A percentile compares a stretch with the other conserved stretches of the same genome.
Evolutionary conservation across 1,140 invertebrate species (phyloP).

Genomic region (Aphaenogaster floridana): DNA sequence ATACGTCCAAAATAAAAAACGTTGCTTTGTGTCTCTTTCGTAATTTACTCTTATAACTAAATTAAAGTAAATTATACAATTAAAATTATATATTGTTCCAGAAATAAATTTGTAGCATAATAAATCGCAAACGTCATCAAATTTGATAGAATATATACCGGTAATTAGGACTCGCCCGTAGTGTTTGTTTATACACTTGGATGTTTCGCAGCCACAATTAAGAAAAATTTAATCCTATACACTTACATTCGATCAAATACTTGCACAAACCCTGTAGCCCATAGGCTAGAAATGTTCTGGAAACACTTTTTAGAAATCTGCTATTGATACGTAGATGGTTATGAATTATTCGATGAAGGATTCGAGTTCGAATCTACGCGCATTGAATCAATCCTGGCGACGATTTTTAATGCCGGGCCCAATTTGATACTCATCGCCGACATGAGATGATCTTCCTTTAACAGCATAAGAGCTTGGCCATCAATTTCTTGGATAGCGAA

Average conservation of each 20-base stretch:
- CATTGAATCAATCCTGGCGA: slow-evolving; percentile 94
- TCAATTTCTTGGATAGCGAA: slow-evolving; percentile 98
- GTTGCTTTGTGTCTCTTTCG: background rate
- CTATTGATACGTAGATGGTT: slow-evolving; percentile 58
- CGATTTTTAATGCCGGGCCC: slow-evolving; percentile 97
- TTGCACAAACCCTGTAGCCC: slow-evolving; percentile 82
- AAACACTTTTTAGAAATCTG: slow-evolving; percentile 18
- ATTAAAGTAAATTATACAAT: slow-evolving; percentile 31
- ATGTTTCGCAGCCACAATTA: background rate
- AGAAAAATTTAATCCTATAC: slow-evolving; percentile 43
- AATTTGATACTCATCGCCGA: slow-evolving; percentile 98
- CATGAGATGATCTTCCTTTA: slow-evolving; percentile 98
- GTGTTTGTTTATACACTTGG: background rate
- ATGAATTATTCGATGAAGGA: slow-evolving; percentile 81
- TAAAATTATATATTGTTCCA: slow-evolving; percentile 1
- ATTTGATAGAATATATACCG: background rate
- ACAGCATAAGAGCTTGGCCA: slow-evolving; percentile 96
- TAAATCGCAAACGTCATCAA: background rate
- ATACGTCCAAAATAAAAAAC: slow-evolving; percentile 13
- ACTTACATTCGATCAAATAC: slow-evolving; percentile 59
- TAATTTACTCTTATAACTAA: background rate
- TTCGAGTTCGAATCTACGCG: slow-evolving; percentile 87
- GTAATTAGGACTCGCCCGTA: background rate
- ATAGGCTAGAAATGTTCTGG: slow-evolving; percentile 64
- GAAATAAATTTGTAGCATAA: background rate